These are phyloP conservation scores for Onthophagus taurus DNA, from an alignment of 1,140 invertebrate species.

Conservation along the genomic window DNA sequence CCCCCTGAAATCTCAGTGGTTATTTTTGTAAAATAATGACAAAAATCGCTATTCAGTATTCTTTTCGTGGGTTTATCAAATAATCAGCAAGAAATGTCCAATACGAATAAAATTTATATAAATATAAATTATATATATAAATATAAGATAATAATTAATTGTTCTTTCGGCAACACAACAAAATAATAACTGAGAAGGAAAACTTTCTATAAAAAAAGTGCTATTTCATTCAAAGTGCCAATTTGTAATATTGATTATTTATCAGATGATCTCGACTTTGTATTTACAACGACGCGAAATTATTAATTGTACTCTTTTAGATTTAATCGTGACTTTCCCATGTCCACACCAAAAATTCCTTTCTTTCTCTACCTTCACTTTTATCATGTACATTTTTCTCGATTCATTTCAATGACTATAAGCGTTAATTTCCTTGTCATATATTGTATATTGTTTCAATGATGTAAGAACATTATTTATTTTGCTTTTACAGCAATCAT, in stretches of 20 bases:
- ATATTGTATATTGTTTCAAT: conserved; percentile 32
- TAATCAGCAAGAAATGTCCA: conserved; percentile 17
- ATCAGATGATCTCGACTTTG: conserved; percentile 24
- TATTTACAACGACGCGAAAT: conserved; percentile 24
- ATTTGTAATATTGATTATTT: conserved; percentile 29
- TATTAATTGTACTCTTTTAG: no score
- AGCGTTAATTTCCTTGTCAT: conserved; percentile 24
- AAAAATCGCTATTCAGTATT: conserved; percentile 30
- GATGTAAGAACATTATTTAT: conserved; percentile 35
- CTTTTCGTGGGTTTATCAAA: conserved; percentile 26
- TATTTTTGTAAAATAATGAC: conserved; percentile 33
- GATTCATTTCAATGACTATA: no score
- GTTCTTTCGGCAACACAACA: conserved; percentile 18
- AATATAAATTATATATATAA: no score
- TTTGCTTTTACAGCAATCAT: conserved; percentile 34
- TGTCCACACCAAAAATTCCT: no score
- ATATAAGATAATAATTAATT: no score
- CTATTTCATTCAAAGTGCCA: conserved; percentile 37
- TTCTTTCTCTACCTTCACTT: no score
- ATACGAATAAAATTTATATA: no score
- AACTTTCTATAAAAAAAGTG: conserved; percentile 27
- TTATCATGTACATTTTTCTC: no score
- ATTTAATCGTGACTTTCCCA: no score
- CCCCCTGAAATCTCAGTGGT: conserved; percentile 23
- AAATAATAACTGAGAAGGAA: conserved; percentile 18